A percentile compares a stretch with the other conserved stretches of the same genome.
phyloP scores from a whole-genome alignment of 2,888 invertebrate genomes.

The Ophioninae sp. region DNA sequence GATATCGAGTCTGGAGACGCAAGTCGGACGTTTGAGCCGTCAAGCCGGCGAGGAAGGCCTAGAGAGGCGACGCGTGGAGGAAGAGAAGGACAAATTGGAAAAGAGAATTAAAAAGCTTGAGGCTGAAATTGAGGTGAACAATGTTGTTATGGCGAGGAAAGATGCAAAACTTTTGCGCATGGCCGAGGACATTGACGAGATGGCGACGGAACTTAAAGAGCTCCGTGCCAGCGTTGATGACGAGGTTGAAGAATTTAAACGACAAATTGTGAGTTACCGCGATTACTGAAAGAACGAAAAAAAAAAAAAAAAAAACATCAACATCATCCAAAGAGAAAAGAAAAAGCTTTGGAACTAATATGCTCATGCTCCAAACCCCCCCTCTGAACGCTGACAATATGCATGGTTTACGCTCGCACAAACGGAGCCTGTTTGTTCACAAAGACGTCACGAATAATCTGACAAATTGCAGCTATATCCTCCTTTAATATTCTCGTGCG shows the following conservation, averaged over 20 bases:
- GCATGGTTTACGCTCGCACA: conserved; percentile 23
- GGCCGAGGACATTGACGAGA: conserved; percentile 88
- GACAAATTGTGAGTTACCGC: conserved; percentile 81
- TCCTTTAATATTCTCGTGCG: not conserved
- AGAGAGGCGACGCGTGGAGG: conserved; percentile 89
- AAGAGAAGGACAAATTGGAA: conserved; percentile 85
- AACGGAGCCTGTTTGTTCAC: conserved; percentile 15
- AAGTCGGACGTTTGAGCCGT: conserved; percentile 91
- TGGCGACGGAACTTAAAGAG: conserved; percentile 85
- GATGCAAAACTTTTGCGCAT: conserved; percentile 88
- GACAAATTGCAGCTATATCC: conserved; percentile 12
- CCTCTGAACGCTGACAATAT: conserved; percentile 24
- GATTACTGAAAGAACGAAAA: conserved; percentile 66
- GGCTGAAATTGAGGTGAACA: conserved; percentile 86
- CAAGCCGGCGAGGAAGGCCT: conserved; percentile 93
- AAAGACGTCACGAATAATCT: conserved; percentile 17
- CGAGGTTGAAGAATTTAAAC: conserved; percentile 80
- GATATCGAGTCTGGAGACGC: conserved; percentile 93
- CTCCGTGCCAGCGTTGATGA: conserved; percentile 80
- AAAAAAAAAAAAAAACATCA: conserved; percentile 2
- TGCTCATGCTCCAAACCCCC: conserved; percentile 43
- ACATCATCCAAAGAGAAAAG: conserved; percentile 15
- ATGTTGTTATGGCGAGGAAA: conserved; percentile 86
- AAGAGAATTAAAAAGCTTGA: conserved; percentile 86
- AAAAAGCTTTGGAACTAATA: conserved; percentile 10